Base-by-base conservation (phyloP, 2,888 invertebrate genomes). In the Eupeodes luniger region DNA sequence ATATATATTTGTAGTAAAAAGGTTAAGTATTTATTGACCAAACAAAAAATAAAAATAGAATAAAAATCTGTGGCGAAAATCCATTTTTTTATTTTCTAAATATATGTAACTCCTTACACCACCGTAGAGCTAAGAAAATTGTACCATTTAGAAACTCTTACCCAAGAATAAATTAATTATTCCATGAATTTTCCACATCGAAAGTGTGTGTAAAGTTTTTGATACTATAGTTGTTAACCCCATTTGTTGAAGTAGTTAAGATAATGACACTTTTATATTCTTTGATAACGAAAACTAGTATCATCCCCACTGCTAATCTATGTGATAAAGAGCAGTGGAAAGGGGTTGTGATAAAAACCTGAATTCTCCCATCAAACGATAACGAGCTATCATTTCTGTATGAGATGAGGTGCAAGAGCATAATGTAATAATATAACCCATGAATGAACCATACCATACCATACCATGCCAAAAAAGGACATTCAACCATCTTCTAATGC, bases 181-280 rank as follows among this genome's bases (percentile, higher is more conserved):
- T 82, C 78, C 70, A 61, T 84, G 66, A 83, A 75, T 62, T 77
- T 75, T 16, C 57, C 64, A 16, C 67, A 47, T 40, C 16, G n/a
- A 70, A 76, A 77, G 44, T 72, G 59, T 59, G 59, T 59, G 72
- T 34, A 72, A 72, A 59, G 59, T 84, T 80, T 80, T 55, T 49
- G 47, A 74, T 5, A 40, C 6, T 49, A 79, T 49, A 79, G 76
- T 77, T 85, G 66, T 84, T 85, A 85, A 81, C 88, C 81, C 81
- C 74, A 81, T 77, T 75, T 55, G 27, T 5, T 62, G 49, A 40
- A 27, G 67, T 51, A 51, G 70, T 64, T 59, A 69, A 70, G 85
- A 81, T 88, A 88, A 85, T 75, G 85, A 81, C 81, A 88, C 88
- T 88, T 85, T 81, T 78, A 70, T 81, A 85, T 74, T 85, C 74